Evolutionary conservation across 2,113 vertebrate species (phyloP).

Genomic region (Sinosuthora webbiana): DNA sequence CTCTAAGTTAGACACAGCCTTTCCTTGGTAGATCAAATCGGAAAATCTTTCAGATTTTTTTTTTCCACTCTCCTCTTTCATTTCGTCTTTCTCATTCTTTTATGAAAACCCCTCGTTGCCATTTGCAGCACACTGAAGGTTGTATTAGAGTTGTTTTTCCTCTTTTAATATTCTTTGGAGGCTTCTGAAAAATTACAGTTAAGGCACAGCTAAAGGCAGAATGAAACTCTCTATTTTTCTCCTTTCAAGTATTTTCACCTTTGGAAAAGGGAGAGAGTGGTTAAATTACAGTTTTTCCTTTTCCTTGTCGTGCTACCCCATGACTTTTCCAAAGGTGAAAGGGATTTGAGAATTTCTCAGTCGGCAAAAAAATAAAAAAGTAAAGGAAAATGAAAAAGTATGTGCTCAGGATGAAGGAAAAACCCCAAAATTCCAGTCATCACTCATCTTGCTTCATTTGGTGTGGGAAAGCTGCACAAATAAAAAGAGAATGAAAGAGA

Average conservation of each 20-base stretch:
- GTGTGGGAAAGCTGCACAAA: background rate
- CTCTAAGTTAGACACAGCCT: background rate
- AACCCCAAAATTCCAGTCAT: constrained; percentile 1
- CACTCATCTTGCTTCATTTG: constrained; percentile 28
- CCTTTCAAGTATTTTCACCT: constrained; percentile 2
- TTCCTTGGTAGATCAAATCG: background rate
- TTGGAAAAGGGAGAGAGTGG: constrained; percentile 9
- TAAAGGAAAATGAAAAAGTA: constrained; percentile 26
- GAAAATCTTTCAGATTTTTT: background rate
- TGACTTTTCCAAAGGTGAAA: constrained; percentile 38
- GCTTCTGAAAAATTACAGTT: background rate
- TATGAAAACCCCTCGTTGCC: background rate
- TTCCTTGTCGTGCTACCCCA: background rate
- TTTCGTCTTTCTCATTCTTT: background rate
- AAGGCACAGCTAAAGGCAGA: background rate
- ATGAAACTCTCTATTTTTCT: constrained; percentile 16
- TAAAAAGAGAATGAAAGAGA: background rate
- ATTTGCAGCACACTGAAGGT: background rate
- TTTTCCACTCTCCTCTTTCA: background rate
- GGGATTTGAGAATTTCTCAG: background rate
- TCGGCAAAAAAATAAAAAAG: background rate
- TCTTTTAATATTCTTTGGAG: background rate
- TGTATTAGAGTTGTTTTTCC: background rate
- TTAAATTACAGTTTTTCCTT: constrained; percentile 39
- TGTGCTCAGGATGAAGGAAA: constrained; percentile 24